phyloP scores from a whole-genome alignment of 2,888 invertebrate species.

The Deilephila elpenor region DNA sequence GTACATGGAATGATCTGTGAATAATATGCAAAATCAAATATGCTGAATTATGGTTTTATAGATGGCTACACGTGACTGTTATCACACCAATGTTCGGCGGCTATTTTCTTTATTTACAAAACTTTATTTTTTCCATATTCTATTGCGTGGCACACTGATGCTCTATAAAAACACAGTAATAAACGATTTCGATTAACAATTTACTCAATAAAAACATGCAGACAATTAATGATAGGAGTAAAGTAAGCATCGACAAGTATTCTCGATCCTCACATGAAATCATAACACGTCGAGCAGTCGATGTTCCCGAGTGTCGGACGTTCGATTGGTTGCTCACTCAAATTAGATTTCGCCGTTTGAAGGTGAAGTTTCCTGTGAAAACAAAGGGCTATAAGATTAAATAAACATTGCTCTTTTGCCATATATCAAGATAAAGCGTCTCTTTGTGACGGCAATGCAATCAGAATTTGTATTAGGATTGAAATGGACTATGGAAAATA shows the following conservation, averaged over 20 bases:
- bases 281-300: conserved; percentile 41
- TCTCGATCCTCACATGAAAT: conserved; percentile 40
- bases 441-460: not conserved
- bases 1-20: too few species aligned
- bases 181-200: not conserved
- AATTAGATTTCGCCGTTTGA: conserved; percentile 54
- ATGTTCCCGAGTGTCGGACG: conserved; percentile 40
- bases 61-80: too few species aligned
- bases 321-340: conserved; percentile 45
- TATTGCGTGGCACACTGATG: not conserved
- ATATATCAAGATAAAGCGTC: not conserved
- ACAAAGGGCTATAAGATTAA: conserved; percentile 51
- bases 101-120: too few species aligned
- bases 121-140: too few species aligned
- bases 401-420: conserved; percentile 46
- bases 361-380: conserved; percentile 52
- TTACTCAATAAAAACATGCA: not conserved
- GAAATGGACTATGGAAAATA: not conserved
- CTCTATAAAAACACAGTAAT: not conserved
- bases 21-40: too few species aligned
- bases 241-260: conserved; percentile 14
- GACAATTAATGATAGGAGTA: not conserved
- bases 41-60: too few species aligned
- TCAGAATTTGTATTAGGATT: not conserved
- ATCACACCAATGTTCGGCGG: too few species aligned